phyloP scores from a whole-genome alignment of 1,140 invertebrate genomes.

The Brachionus paranguensis region DNA sequence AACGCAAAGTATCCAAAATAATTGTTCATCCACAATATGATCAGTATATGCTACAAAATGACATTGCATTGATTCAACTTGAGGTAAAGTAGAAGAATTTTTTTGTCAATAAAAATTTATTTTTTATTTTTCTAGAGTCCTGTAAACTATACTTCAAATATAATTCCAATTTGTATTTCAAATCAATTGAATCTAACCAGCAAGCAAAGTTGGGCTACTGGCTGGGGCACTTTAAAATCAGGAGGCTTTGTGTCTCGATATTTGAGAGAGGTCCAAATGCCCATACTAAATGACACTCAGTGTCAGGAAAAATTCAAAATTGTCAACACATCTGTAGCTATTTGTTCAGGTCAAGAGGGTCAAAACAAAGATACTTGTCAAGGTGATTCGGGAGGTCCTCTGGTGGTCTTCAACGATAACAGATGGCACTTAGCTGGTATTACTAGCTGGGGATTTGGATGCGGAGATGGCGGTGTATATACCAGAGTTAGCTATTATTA shows the following conservation, averaged over 20 bases:
- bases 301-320: slow-evolving; percentile 17
- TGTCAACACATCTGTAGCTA: background rate
- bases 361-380: slow-evolving; percentile 38
- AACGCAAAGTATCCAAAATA: background rate
- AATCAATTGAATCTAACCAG: background rate
- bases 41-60: background rate
- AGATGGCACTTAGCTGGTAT: slow-evolving; percentile 22
- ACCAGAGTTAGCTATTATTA: slow-evolving; percentile 13
- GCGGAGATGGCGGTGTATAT: slow-evolving; percentile 41
- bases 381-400: slow-evolving; percentile 37
- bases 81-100: background rate
- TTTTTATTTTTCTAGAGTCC: background rate
- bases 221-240: slow-evolving; percentile 3
- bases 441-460: slow-evolving; percentile 33
- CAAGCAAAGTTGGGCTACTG: slow-evolving; percentile 36
- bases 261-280: slow-evolving; percentile 35
- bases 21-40: background rate
- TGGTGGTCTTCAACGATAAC: background rate
- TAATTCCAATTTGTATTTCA: slow-evolving; percentile 5
- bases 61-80: slow-evolving; percentile 34
- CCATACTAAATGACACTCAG: background rate
- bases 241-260: slow-evolving; percentile 17
- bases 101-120: background rate
- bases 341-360: slow-evolving; percentile 18
- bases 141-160: background rate